Evolutionary conservation across 2,888 invertebrate genomes (phyloP).

Genomic region (Ectemnius cavifrons): DNA sequence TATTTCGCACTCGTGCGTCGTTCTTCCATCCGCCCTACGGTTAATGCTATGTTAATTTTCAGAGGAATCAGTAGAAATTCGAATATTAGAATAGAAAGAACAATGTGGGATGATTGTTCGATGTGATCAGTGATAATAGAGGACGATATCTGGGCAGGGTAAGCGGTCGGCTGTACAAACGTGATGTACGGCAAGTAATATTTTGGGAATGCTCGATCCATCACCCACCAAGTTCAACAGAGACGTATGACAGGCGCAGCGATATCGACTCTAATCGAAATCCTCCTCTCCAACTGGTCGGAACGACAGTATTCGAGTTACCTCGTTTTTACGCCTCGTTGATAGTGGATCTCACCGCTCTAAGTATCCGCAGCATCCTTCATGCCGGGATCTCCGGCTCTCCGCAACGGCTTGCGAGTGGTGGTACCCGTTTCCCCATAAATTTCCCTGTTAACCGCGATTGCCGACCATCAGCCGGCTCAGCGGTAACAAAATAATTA

Average conservation of each 20-base stretch:
- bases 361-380: not conserved
- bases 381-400: not conserved
- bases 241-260: not conserved
- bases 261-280: conserved; percentile 46
- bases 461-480: not conserved
- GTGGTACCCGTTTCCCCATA: not conserved
- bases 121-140: conserved; percentile 55
- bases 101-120: conserved; percentile 31
- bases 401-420: not conserved
- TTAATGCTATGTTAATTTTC: conserved; percentile 35
- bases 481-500: conserved; percentile 2
- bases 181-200: conserved; percentile 68
- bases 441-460: not conserved
- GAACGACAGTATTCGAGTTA: no score
- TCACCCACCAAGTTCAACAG: conserved; percentile 48
- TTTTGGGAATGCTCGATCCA: conserved; percentile 64
- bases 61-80: conserved; percentile 46
- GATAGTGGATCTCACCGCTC: no score
- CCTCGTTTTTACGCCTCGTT: no score
- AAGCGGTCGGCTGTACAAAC: conserved; percentile 41
- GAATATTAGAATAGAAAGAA: conserved; percentile 38
- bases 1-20: not conserved
- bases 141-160: conserved; percentile 50
- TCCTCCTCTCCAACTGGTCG: no score
- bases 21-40: not conserved